Evolutionary conservation across 2,797 vertebrate genomes (phyloP).

Genomic region (Manis pentadactyla): DNA sequence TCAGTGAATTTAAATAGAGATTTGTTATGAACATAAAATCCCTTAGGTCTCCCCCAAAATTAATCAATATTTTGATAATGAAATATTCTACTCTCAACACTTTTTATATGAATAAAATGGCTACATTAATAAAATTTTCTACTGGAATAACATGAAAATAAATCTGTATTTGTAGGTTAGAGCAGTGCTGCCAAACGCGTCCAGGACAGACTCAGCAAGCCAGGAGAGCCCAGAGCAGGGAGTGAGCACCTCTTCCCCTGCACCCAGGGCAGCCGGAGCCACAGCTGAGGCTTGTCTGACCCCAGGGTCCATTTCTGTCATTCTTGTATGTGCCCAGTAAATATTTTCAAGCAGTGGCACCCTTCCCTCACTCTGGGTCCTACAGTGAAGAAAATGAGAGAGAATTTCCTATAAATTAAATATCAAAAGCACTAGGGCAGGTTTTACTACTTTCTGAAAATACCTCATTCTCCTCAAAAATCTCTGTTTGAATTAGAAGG

Average conservation of each 20-base stretch:
- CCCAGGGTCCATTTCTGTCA: neutral
- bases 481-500: neutral
- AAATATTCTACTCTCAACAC: conserved; percentile 24
- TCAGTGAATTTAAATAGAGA: neutral
- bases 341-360: neutral
- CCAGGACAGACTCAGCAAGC: neutral
- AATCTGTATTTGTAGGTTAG: neutral
- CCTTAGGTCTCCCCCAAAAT: neutral
- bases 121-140: conserved; percentile 1
- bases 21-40: neutral
- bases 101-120: neutral
- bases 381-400: neutral
- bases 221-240: fast-evolving
- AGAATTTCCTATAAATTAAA: neutral
- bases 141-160: neutral
- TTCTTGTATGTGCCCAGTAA: neutral
- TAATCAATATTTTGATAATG: conserved; percentile 51
- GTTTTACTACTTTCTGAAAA: neutral
- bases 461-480: neutral
- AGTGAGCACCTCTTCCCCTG: neutral
- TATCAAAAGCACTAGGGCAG: neutral
- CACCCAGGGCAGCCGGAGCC: too few species aligned
- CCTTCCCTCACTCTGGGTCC: neutral
- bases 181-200: neutral
- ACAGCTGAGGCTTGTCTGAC: too few species aligned